These are phyloP conservation scores for Ceratosolen solmsi DNA, from an alignment of 1,140 invertebrate genomes.

Conservation along the genomic window DNA sequence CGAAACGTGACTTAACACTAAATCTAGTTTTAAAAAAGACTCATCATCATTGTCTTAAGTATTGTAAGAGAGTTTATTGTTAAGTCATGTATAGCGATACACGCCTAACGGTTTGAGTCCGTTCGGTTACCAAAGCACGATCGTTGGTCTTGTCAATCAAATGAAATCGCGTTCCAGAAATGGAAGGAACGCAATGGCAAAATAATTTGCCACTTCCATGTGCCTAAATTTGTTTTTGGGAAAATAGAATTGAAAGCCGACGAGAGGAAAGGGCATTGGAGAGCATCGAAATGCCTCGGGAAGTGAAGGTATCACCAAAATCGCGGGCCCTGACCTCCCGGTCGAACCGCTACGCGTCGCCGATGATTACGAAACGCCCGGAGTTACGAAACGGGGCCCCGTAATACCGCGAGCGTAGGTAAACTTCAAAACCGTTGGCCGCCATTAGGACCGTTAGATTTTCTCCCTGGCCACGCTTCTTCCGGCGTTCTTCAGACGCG, in stretches of 20 bases:
- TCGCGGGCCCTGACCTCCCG: not conserved
- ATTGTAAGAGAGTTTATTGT: not conserved
- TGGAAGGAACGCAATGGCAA: too few relatives aligned
- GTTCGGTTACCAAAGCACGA: conserved; percentile 11
- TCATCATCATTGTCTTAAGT: not conserved
- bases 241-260: too few relatives aligned
- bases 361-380: conserved; percentile 63
- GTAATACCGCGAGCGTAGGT: conserved; percentile 65
- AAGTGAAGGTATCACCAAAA: too few relatives aligned
- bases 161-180: too few relatives aligned
- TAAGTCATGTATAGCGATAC: not conserved
- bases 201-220: too few relatives aligned
- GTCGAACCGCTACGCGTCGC: conserved; percentile 60
- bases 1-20: not conserved
- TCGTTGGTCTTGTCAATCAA: too few relatives aligned
- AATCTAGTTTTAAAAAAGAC: not conserved
- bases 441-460: conserved; percentile 65
- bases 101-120: not conserved
- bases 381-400: conserved; percentile 65
- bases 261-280: too few relatives aligned
- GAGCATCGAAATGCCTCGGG: too few relatives aligned
- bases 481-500: conserved; percentile 47
- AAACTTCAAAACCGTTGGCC: conserved; percentile 53
- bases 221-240: too few relatives aligned
- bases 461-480: conserved; percentile 59